Evolutionary conservation across 1,140 invertebrate genomes (phyloP).

Genomic region (Vanessa tameamea): DNA sequence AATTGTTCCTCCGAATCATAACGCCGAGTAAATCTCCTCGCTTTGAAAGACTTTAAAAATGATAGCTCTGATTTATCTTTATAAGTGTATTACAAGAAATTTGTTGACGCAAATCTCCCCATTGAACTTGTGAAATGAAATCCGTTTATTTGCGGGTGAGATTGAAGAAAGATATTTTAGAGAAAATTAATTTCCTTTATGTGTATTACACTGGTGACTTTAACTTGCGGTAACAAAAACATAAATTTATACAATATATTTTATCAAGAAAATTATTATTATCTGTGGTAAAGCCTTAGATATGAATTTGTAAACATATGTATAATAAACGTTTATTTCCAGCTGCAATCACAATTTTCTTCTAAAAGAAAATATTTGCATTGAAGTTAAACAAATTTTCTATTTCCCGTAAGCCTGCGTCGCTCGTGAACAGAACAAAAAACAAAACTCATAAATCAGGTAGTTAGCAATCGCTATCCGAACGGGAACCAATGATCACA

Average conservation of each 20-base stretch:
- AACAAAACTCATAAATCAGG: conserved; percentile 41
- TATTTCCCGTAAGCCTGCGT: not conserved
- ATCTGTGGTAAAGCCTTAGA: too few relatives aligned
- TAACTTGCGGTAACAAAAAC: not conserved
- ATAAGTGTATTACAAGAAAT: conserved; percentile 62
- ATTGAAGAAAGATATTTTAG: conserved; percentile 24
- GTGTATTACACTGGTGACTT: not conserved
- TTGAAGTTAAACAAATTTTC: conserved; percentile 17
- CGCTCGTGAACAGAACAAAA: conserved; percentile 21
- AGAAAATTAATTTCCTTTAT: conserved; percentile 36
- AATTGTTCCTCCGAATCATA: conserved; percentile 75
- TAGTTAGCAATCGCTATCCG: conserved; percentile 40
- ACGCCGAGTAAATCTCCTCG: conserved; percentile 66
- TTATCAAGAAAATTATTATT: too few relatives aligned
- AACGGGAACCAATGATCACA: conserved; percentile 56
- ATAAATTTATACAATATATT: too few relatives aligned
- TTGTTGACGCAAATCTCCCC: conserved; percentile 49
- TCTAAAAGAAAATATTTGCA: not conserved
- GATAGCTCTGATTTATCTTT: conserved; percentile 67
- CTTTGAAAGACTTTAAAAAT: conserved; percentile 72
- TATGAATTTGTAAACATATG: too few relatives aligned
- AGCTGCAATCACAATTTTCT: not conserved
- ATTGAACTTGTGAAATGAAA: conserved; percentile 38
- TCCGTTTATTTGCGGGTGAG: conserved; percentile 29
- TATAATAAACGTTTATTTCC: too few relatives aligned